These are phyloP conservation scores for Rallus limicola DNA, from an alignment of 2,113 vertebrate species.

Conservation along the genomic window DNA sequence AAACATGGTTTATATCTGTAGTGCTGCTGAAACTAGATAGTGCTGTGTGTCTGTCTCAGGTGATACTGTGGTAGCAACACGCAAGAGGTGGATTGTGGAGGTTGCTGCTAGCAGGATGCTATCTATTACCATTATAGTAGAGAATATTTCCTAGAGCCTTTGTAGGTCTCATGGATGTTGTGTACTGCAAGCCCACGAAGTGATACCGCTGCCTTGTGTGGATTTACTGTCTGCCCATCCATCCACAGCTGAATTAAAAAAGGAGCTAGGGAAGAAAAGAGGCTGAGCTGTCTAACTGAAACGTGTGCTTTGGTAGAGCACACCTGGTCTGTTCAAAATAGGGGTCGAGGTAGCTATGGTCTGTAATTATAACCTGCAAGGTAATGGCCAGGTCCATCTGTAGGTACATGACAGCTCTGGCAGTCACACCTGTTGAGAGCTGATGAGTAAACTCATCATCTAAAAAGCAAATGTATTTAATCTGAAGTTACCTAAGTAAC, in stretches of 20 bases:
- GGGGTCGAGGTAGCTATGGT: not conserved
- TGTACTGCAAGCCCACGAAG: not conserved
- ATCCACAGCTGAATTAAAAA: not conserved
- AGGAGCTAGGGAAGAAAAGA: not conserved
- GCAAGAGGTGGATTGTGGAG: not conserved
- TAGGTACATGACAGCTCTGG: not conserved
- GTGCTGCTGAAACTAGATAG: not conserved
- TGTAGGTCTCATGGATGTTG: not conserved
- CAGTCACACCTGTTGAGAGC: not conserved
- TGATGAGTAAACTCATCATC: not conserved
- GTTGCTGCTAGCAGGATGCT: not conserved
- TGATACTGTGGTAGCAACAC: not conserved
- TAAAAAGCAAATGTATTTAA: not conserved
- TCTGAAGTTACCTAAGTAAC: not conserved
- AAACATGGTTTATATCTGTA: not conserved
- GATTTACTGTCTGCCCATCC: not conserved
- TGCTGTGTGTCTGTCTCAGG: not conserved
- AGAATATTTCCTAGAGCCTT: not conserved
- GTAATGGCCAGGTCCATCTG: conserved; percentile 5
- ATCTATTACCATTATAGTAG: not conserved
- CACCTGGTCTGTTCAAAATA: conserved; percentile 24
- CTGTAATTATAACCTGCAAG: conserved; percentile 27
- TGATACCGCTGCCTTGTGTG: not conserved
- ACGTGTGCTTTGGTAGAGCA: not conserved
- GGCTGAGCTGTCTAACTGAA: not conserved